Evolutionary conservation across 2,888 invertebrate species (phyloP).

Genomic region (Noctua pronuba): DNA sequence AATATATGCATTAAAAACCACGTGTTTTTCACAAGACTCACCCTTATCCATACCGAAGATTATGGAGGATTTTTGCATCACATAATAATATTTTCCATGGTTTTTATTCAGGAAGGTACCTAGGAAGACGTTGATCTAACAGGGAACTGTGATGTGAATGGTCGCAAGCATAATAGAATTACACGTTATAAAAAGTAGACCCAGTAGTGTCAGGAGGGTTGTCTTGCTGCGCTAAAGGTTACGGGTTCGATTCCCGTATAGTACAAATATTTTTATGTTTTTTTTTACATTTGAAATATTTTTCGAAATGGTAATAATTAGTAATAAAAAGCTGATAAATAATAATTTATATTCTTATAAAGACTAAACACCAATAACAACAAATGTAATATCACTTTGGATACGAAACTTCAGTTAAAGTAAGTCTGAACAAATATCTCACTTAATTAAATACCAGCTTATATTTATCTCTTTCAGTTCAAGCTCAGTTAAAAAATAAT

Average conservation of each 20-base stretch:
- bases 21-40: not conserved
- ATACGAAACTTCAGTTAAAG: not conserved
- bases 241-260: constrained; percentile 3
- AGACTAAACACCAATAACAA: not conserved
- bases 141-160: too few species aligned
- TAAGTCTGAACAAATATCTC: not conserved
- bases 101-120: not conserved
- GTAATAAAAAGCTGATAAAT: not conserved
- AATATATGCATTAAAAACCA: not conserved
- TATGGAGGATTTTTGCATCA: not conserved
- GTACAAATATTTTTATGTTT: not conserved
- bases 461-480: not conserved
- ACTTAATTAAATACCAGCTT: not conserved
- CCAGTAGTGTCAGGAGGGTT: too few species aligned
- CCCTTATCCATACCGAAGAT: not conserved
- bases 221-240: not conserved
- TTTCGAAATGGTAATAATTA: not conserved
- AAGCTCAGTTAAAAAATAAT: not conserved
- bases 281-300: not conserved
- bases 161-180: not conserved
- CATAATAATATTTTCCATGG: not conserved
- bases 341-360: not conserved
- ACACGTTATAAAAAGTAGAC: too few species aligned
- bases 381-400: not conserved
- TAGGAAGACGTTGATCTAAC: not conserved